Evolutionary conservation across 2,113 vertebrate species (phyloP).

Genomic region (Podocnemis expansa): DNA sequence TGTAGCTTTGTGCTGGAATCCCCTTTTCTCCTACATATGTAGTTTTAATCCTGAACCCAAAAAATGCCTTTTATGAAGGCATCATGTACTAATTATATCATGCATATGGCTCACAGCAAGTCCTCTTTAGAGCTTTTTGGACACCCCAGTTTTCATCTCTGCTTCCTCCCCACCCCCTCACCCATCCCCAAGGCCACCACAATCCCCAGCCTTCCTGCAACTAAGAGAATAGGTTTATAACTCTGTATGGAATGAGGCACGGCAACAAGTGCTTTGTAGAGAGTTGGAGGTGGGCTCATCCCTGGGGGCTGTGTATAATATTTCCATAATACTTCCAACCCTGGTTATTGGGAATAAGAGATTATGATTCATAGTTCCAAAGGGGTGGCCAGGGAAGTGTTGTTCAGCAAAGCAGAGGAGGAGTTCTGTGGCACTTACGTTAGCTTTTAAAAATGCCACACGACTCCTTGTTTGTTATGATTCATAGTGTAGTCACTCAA

Average conservation of each 20-base stretch:
- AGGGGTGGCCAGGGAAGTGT: too few species aligned
- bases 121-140: background rate
- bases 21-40: background rate
- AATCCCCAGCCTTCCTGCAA: accelerated
- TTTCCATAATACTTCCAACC: background rate
- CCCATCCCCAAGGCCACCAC: background rate
- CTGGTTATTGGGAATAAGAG: background rate
- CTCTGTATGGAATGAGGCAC: background rate
- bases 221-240: background rate
- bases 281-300: background rate
- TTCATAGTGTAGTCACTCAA: background rate
- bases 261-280: background rate
- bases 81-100: background rate
- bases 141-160: background rate
- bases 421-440: too few species aligned
- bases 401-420: too few species aligned
- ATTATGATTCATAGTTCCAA: background rate
- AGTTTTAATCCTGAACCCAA: background rate
- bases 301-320: background rate
- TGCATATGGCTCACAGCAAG: background rate
- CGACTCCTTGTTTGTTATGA: too few species aligned
- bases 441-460: too few species aligned
- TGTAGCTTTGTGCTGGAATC: background rate
- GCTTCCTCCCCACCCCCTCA: background rate
- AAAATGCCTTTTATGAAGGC: background rate